Base-by-base conservation (phyloP, 2,113 vertebrate species). In the Anarrhichthys ocellatus region DNA sequence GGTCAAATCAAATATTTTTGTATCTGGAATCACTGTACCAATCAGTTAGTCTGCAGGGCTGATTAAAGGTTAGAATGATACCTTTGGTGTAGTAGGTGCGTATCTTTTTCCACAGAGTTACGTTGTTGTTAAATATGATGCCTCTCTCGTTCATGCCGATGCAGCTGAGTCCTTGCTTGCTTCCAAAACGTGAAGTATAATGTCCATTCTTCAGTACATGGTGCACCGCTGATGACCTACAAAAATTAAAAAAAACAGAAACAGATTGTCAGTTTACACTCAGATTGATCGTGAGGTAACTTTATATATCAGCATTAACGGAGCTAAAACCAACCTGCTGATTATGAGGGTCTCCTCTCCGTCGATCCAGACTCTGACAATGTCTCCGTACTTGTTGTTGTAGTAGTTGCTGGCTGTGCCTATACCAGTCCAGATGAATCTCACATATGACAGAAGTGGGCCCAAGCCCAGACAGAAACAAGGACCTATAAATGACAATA, bases 401-500 rank as follows among this genome's bases (percentile, higher is more conserved):
- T 99, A 99, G 91, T 98, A 99, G 92, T 99, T 97, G 89, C 96
- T 96, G 81, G 98, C 97, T 0, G 93, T 97, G 32, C 98, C 97
- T 0, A 99, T 96, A 24, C 98, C 98, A 77, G 96, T 98, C 97
- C 97, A 97, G 4, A 95, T 88, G 42, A 95, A 95, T 48, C 95
- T 91, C 82, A 91, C 14, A 44, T 95, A 95, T 7, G 95, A 93
- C 38, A 95, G 48, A 61, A 95, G 58, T n/a, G 95, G 95, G 17
- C 95, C 95, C 76, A 95, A 29, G 52, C 95, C 95, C 94, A 99
- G 86, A 0, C 94, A 97, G 71, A 98, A 99, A 59, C 94, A 92
- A 5, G 98, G 98, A 85, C 98, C 98, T 99, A 70, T 46, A 52
- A 79, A 79, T 22, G 20, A 15, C 22, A 80, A 18, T 1, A 50